phyloP scores from a whole-genome alignment of 2,113 vertebrate genomes.

The Aphyosemion australe region DNA sequence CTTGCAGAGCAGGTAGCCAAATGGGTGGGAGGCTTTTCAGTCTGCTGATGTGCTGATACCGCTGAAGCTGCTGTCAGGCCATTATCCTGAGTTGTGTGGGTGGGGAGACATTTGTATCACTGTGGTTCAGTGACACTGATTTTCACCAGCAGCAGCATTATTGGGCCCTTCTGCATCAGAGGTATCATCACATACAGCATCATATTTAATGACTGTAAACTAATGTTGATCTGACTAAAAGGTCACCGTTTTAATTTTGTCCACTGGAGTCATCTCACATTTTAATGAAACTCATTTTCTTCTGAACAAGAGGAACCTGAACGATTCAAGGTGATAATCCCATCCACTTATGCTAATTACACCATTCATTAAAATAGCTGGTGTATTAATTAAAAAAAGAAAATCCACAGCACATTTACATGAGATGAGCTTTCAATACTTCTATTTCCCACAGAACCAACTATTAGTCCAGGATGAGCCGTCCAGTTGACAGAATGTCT shows the following conservation, averaged over 20 bases:
- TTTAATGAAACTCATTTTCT: constrained; percentile 7
- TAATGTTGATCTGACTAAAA: too few relatives aligned
- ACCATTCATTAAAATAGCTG: background rate
- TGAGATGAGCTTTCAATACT: too few relatives aligned
- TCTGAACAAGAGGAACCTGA: constrained; percentile 11
- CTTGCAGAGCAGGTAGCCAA: constrained; percentile 4
- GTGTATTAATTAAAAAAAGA: background rate
- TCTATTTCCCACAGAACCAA: too few relatives aligned
- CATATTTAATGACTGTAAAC: background rate
- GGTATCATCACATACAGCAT: constrained; percentile 3
- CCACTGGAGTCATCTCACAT: too few relatives aligned
- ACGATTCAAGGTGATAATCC: background rate
- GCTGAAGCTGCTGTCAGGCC: constrained; percentile 14
- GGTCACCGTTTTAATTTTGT: too few relatives aligned
- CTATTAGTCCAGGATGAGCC: too few relatives aligned
- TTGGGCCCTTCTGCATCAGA: background rate
- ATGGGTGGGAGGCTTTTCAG: constrained; percentile 10
- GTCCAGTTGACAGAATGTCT: too few relatives aligned
- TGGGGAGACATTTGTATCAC: background rate
- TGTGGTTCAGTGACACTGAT: constrained; percentile 5
- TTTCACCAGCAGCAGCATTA: constrained; percentile 18
- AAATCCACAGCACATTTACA: too few relatives aligned
- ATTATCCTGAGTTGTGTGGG: constrained; percentile 35
- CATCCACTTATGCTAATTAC: background rate
- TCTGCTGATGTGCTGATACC: constrained; percentile 40